Percentiles rank a stretch among this genome's conserved stretches.
phyloP scores from a whole-genome alignment of 2,113 vertebrate genomes.

The Myocastor coypus region DNA sequence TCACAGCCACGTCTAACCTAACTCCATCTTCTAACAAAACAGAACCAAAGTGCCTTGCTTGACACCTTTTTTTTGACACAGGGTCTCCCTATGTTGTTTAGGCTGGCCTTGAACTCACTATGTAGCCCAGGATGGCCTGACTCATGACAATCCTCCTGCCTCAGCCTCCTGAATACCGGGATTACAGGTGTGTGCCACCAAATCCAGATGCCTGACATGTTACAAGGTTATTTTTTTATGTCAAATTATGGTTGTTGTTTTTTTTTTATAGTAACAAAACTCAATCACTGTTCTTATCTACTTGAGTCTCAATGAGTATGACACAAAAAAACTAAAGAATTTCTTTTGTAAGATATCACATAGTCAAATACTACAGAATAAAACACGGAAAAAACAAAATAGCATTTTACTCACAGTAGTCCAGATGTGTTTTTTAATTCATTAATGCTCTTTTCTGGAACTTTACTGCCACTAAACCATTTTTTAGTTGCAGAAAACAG shows the following conservation, averaged over 20 bases:
- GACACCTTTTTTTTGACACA: background rate
- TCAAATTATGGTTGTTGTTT: background rate
- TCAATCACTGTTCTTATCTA: constrained; percentile 16
- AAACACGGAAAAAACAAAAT: constrained; percentile 12
- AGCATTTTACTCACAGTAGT: constrained; percentile 91
- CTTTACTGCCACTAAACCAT: constrained; percentile 98
- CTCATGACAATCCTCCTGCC: background rate
- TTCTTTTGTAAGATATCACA: background rate
- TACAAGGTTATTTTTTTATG: constrained; percentile 27
- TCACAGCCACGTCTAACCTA: background rate
- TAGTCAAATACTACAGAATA: constrained; percentile 23
- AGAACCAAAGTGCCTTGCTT: background rate
- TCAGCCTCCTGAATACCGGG: background rate
- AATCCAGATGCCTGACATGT: background rate
- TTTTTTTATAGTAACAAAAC: background rate
- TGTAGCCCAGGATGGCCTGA: background rate
- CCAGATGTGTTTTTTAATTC: constrained; percentile 96
- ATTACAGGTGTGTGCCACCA: background rate
- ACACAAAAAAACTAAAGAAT: constrained; percentile 57
- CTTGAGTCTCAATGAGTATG: background rate
- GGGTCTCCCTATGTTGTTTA: background rate
- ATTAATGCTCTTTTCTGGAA: constrained; percentile 95
- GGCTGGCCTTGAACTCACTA: background rate
- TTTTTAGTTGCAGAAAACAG: constrained; percentile 98
- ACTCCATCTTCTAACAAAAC: background rate